Evolutionary conservation across 2,113 vertebrate genomes (phyloP).

Genomic region (Tinamus guttatus): DNA sequence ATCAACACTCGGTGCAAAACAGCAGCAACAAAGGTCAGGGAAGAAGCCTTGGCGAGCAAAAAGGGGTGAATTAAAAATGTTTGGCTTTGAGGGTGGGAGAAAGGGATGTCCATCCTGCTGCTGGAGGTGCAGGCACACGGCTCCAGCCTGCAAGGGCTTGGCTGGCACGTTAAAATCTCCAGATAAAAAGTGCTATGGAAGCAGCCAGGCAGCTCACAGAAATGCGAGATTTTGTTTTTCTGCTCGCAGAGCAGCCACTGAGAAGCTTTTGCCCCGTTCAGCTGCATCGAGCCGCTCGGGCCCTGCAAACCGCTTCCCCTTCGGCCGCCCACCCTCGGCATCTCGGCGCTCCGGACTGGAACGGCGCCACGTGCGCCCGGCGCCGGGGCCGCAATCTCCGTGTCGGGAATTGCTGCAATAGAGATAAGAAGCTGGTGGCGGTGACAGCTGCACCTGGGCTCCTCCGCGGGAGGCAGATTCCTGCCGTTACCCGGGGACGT

Average conservation of each 20-base stretch:
- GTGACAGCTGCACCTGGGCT: background rate
- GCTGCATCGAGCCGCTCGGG: no score
- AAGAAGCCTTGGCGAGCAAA: background rate
- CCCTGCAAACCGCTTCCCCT: accelerated
- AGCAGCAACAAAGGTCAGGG: conserved; percentile 38
- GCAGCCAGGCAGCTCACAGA: background rate
- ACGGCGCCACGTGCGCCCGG: background rate
- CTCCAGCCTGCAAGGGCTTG: background rate
- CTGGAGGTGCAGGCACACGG: background rate
- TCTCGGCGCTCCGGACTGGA: no score
- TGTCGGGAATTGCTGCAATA: background rate
- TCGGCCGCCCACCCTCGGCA: background rate
- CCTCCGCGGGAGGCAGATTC: background rate
- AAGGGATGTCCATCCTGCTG: background rate
- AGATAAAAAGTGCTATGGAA: background rate
- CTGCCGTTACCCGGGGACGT: background rate
- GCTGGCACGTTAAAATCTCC: background rate
- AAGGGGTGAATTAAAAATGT: background rate
- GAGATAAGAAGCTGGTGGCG: background rate
- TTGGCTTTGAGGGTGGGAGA: background rate
- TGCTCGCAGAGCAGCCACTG: no score
- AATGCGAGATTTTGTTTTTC: accelerated
- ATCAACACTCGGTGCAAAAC: conserved; percentile 45
- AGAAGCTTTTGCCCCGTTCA: background rate
- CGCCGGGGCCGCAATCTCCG: background rate